A percentile compares a stretch with the other conserved stretches of the same genome.
Conservation (phyloP, 2,888 invertebrate species). For the Tetragonula carbonaria region DNA sequence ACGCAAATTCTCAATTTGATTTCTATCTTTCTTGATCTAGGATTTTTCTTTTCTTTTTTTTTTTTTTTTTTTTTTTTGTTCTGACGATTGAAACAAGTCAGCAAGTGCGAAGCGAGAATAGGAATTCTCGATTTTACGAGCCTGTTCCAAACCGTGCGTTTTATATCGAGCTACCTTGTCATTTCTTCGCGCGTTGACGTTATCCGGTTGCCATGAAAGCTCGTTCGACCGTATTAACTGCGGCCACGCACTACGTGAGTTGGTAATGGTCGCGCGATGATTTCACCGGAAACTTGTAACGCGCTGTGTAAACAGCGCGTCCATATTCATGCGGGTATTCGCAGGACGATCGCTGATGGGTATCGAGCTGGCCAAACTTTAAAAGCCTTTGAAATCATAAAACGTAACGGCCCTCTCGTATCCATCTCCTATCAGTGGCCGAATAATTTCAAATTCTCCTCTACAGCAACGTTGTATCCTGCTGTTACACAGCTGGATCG, state of each 20-base stretch:
- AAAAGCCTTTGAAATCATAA: neutral
- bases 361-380: slow-evolving; percentile 44
- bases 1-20: too few relatives aligned
- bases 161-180: neutral
- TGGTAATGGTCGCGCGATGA: slow-evolving; percentile 62
- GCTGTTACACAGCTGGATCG: neutral
- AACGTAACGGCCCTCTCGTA: neutral
- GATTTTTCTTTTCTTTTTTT: too few relatives aligned
- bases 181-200: slow-evolving; percentile 42
- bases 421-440: neutral
- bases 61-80: too few relatives aligned
- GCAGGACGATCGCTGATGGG: slow-evolving; percentile 54
- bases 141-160: neutral
- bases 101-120: too few relatives aligned
- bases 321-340: slow-evolving; percentile 47
- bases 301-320: slow-evolving; percentile 59
- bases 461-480: neutral
- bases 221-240: slow-evolving; percentile 65
- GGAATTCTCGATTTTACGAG: neutral
- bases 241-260: slow-evolving; percentile 50
- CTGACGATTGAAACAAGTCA: too few relatives aligned
- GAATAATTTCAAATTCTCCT: neutral
- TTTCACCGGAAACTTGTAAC: slow-evolving; percentile 70
- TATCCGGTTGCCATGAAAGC: slow-evolving; percentile 65
- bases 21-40: too few relatives aligned